A percentile compares a stretch with the other conserved stretches of the same genome.
Conservation (phyloP, 1,140 invertebrate genomes). For the Brachionus manjavacas region DNA sequence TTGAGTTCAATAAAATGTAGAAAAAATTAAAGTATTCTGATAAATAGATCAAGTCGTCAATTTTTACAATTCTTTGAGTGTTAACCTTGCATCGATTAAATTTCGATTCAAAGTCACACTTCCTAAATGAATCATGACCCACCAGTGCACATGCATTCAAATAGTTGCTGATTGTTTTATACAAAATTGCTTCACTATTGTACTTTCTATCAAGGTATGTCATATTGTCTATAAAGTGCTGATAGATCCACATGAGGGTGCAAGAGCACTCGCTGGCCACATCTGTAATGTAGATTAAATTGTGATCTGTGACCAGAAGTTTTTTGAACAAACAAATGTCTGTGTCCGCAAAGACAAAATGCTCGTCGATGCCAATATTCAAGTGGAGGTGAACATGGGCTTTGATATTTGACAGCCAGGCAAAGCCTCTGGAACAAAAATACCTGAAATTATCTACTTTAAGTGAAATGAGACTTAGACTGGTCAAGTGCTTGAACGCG, state of each 20-base stretch:
- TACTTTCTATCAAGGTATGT: background rate
- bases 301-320: background rate
- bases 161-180: too few relatives aligned
- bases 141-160: too few relatives aligned
- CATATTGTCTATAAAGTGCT: background rate
- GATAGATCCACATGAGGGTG: background rate
- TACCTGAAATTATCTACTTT: background rate
- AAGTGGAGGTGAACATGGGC: background rate
- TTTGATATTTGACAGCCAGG: background rate
- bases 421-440: background rate
- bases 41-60: background rate
- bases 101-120: background rate
- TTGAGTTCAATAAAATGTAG: background rate
- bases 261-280: background rate
- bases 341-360: background rate
- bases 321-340: background rate
- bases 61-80: background rate
- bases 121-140: background rate
- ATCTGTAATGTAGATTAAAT: background rate
- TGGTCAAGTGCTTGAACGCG: background rate
- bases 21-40: background rate
- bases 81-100: background rate
- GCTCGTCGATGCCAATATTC: background rate
- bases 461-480: background rate
- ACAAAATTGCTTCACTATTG: too few relatives aligned